A percentile compares a stretch with the other conserved stretches of the same genome.
phyloP scores from a whole-genome alignment of 2,888 invertebrate genomes.

The Polydrusus cervinus region DNA sequence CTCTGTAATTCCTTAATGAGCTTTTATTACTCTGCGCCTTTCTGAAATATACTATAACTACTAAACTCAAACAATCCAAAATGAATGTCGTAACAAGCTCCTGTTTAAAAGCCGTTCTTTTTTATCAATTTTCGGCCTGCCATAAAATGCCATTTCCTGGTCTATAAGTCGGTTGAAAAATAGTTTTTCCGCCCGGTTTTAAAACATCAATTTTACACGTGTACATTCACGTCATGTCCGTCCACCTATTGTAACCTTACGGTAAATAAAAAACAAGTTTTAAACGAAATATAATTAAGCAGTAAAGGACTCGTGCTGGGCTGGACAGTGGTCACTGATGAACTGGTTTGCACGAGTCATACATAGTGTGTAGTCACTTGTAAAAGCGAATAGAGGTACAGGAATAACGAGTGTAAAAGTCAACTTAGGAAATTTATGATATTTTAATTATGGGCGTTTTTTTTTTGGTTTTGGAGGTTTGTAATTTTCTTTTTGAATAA shows the following conservation, averaged over 20 bases:
- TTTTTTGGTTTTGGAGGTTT: not conserved
- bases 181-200: too few species aligned
- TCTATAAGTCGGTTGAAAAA: too few species aligned
- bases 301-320: conserved; percentile 64
- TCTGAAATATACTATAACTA: too few species aligned
- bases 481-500: not conserved
- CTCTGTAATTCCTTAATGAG: too few species aligned
- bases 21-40: too few species aligned
- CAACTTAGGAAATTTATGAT: conserved; percentile 51
- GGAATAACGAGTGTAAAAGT: conserved; percentile 45
- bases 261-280: conserved; percentile 46
- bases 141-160: too few species aligned
- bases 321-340: conserved; percentile 62
- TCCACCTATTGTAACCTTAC: not conserved
- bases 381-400: conserved; percentile 56
- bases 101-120: too few species aligned
- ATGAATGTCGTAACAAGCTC: too few species aligned
- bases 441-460: conserved; percentile 45
- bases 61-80: too few species aligned
- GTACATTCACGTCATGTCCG: too few species aligned
- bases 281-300: conserved; percentile 60
- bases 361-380: conserved; percentile 61
- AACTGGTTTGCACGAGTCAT: conserved; percentile 56
- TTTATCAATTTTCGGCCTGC: too few species aligned
- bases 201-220: too few species aligned